Evolutionary conservation across 2,113 vertebrate genomes (phyloP).

Genomic region (Engystomops pustulosus): DNA sequence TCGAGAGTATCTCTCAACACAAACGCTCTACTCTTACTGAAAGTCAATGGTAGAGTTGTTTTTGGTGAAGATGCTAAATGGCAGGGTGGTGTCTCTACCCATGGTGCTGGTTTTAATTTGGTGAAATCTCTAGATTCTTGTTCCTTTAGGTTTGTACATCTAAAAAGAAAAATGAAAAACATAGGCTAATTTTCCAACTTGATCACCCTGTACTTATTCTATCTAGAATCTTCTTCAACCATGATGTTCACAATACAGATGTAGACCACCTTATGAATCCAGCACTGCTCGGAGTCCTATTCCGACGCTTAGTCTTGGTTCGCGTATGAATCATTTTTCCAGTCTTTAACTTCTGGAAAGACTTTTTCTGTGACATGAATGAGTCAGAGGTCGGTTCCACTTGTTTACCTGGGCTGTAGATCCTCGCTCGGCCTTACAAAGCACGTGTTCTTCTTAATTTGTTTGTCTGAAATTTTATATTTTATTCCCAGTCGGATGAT

Average conservation of each 20-base stretch:
- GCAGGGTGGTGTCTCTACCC: background rate
- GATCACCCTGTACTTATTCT: background rate
- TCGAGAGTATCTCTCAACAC: background rate
- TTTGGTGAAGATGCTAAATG: background rate
- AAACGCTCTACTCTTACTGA: background rate
- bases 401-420: background rate
- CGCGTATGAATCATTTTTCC: background rate
- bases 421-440: background rate
- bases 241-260: too few relatives aligned
- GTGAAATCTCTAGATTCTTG: too few relatives aligned
- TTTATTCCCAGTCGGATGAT: slow-evolving; percentile 22
- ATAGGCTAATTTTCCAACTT: background rate
- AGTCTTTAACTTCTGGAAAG: background rate
- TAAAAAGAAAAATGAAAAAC: too few relatives aligned
- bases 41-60: background rate
- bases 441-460: background rate
- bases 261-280: too few relatives aligned
- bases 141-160: too few relatives aligned
- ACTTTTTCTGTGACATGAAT: background rate
- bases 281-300: background rate
- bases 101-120: background rate
- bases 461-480: background rate
- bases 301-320: background rate
- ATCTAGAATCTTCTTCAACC: too few relatives aligned
- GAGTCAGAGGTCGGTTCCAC: background rate